Evolutionary conservation across 2,113 vertebrate genomes (phyloP), one percentile per base, ranked within the genome.

Genomic region (Ovibos moschatus): DNA sequence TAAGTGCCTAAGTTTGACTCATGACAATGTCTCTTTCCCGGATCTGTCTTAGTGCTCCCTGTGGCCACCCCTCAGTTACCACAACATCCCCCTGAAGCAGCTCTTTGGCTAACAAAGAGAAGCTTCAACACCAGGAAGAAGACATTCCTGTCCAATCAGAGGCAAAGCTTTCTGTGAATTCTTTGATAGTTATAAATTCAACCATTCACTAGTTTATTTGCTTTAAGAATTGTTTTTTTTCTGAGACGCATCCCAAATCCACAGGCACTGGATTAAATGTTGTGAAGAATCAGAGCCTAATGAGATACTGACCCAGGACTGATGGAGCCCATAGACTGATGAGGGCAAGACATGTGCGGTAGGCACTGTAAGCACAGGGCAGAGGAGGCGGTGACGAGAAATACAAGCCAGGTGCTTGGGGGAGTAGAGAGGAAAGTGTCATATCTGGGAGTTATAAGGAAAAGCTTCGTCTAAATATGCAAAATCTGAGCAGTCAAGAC

Each of bases 1-100:
- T 55, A 89, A 95, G 25, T 79, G 30, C 16, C 84, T 43, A 81
- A 11, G 43, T 58, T 93, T 98, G 97, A 98, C 96, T 98, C 97
- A 98, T 25, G 23, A 55, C 36, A 19, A 7, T 50, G 78, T 81
- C 86, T 97, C 91, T 79, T 97, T 93, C 78, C 89, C 43, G 21
- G 23, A 78, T 95, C 89, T 92, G 87, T 89, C 60, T 25, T 74
- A 33, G 16, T 14, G 47, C 5, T 36, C 36, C 58, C 40, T 51
- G 36, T 83, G 50, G 60, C 81, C 23, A 74, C 40, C 82, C 67
- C 43, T 90, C 33, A 10, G 9, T 85, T 50, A 81, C 51, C 45
- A 96, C 40, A 33, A 19, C 33, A 25, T 87, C 60, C 94, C 58
- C 50, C 45, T 50, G 79, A 17, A 13, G 12, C 9, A 51, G 19